Conservation (phyloP, 2,888 invertebrate species). For the Epirrhoe alternata region DNA sequence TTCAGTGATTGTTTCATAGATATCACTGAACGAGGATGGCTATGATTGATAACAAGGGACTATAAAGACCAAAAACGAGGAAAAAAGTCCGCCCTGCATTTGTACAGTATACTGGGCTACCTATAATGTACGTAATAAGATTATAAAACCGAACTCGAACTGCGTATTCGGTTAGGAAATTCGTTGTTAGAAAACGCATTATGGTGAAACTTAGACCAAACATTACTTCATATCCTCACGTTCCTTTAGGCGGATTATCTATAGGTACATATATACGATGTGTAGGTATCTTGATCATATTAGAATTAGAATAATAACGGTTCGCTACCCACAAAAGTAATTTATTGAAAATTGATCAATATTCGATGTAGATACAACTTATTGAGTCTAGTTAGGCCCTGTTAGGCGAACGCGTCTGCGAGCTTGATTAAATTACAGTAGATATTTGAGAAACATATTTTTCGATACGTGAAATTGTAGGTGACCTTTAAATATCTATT, state of each 20-base stretch:
- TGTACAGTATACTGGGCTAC: too few relatives aligned
- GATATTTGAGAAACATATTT: neutral
- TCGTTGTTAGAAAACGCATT: neutral
- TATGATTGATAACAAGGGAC: too few relatives aligned
- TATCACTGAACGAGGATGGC: too few relatives aligned
- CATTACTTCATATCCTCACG: slow-evolving; percentile 34
- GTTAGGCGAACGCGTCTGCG: slow-evolving; percentile 14
- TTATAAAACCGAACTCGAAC: too few relatives aligned
- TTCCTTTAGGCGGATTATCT: slow-evolving; percentile 45
- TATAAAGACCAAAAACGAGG: too few relatives aligned
- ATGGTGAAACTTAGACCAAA: slow-evolving; percentile 20
- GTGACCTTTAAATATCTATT: too few relatives aligned
- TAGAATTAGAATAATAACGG: slow-evolving; percentile 47
- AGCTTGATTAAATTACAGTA: slow-evolving; percentile 11
- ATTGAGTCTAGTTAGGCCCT: slow-evolving; percentile 31
- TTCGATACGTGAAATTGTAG: neutral
- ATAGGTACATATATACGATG: slow-evolving; percentile 36
- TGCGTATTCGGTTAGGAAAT: neutral
- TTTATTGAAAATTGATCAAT: slow-evolving; percentile 39
- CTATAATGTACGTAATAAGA: too few relatives aligned
- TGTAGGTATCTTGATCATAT: slow-evolving; percentile 45
- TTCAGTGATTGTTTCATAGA: too few relatives aligned
- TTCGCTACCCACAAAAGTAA: slow-evolving; percentile 35
- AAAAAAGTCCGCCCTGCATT: too few relatives aligned
- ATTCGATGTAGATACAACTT: slow-evolving; percentile 31